Conservation (phyloP, 2,888 invertebrate genomes). For the Tryphoninae sp. region DNA sequence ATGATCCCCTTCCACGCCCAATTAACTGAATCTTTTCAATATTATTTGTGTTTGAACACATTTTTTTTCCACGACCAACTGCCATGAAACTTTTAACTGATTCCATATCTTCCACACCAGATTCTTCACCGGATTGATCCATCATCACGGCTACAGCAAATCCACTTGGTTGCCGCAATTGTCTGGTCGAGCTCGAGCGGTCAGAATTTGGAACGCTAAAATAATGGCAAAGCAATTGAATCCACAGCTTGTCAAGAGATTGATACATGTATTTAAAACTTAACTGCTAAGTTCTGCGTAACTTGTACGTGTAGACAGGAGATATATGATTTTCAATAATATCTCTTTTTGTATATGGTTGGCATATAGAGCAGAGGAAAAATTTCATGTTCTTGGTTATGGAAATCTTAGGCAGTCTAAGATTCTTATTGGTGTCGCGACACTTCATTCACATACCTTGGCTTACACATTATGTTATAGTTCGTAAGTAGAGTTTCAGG, state of each 20-base stretch:
- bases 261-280: background rate
- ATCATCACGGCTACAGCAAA: slow-evolving; percentile 57
- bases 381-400: too few species aligned
- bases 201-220: background rate
- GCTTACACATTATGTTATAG: background rate
- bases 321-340: too few species aligned
- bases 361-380: too few species aligned
- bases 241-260: background rate
- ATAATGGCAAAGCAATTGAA: background rate
- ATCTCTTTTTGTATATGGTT: too few species aligned
- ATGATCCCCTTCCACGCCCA: slow-evolving; percentile 48
- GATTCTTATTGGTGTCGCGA: too few species aligned
- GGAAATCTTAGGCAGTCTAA: too few species aligned
- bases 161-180: slow-evolving; percentile 46
- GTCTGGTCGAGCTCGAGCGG: background rate
- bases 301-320: too few species aligned
- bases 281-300: background rate
- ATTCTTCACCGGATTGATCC: slow-evolving; percentile 46
- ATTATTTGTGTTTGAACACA: background rate
- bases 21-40: background rate
- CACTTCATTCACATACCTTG: background rate
- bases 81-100: slow-evolving; percentile 56
- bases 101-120: slow-evolving; percentile 58
- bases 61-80: slow-evolving; percentile 61
- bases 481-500: background rate